Conservation (phyloP, 1,140 invertebrate species). For the Cydia amplana region DNA sequence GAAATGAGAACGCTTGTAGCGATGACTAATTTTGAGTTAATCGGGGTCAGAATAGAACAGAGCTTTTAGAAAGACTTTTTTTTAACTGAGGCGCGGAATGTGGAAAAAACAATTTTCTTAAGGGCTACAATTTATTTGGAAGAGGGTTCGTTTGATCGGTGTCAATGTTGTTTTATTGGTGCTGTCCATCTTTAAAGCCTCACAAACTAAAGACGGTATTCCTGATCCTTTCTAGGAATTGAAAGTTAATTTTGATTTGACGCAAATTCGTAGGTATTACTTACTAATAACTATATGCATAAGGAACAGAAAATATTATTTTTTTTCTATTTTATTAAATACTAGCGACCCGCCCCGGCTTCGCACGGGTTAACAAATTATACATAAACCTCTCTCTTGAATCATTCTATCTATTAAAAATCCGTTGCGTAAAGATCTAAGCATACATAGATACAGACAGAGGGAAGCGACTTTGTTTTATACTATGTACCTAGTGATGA, state of each 20-base stretch:
- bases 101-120: conserved; percentile 17
- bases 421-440: too few species aligned
- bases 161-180: conserved; percentile 17
- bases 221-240: not conserved
- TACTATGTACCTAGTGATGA: too few species aligned
- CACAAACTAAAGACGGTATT: not conserved
- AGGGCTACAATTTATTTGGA: conserved; percentile 17
- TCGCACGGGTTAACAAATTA: too few species aligned
- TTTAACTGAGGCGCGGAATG: conserved; percentile 2
- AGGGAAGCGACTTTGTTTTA: too few species aligned
- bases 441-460: too few species aligned
- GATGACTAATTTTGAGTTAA: conserved; percentile 57
- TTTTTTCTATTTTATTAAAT: too few species aligned
- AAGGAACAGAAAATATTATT: too few species aligned
- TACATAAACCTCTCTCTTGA: too few species aligned
- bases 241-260: not conserved
- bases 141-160: conserved; percentile 8
- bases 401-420: too few species aligned
- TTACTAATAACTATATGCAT: too few species aligned
- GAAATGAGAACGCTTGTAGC: conserved; percentile 61
- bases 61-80: conserved; percentile 40
- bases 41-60: conserved; percentile 38
- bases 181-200: not conserved
- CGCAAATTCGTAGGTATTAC: not conserved
- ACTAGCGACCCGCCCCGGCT: too few species aligned